Evolutionary conservation across 2,888 invertebrate species (phyloP).

Genomic region (Isoperla grammatica): DNA sequence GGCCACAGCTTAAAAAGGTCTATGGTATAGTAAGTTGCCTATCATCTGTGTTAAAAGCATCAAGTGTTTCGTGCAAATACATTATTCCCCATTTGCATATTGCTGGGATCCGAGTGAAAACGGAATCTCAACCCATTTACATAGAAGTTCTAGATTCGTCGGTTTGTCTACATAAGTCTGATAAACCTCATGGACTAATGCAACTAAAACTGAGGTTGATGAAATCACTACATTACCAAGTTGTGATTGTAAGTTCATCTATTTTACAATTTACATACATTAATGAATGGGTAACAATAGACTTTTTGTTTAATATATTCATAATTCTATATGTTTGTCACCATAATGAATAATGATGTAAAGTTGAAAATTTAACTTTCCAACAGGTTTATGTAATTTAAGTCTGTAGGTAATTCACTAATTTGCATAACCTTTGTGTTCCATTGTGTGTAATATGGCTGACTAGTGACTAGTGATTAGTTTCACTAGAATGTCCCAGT

Average conservation of each 20-base stretch:
- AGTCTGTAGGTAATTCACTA: too few relatives aligned
- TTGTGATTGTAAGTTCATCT: slow-evolving; percentile 40
- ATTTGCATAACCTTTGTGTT: too few relatives aligned
- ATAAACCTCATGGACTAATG: slow-evolving; percentile 43
- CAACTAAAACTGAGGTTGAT: slow-evolving; percentile 45
- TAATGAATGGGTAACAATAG: too few relatives aligned
- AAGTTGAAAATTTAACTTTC: too few relatives aligned
- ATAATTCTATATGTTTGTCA: too few relatives aligned
- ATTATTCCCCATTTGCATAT: slow-evolving; percentile 21
- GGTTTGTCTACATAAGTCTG: slow-evolving; percentile 41
- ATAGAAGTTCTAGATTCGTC: slow-evolving; percentile 45
- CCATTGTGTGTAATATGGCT: too few relatives aligned
- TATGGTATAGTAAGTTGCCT: slow-evolving; percentile 36
- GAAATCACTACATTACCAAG: slow-evolving; percentile 39
- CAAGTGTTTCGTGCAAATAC: slow-evolving; percentile 3
- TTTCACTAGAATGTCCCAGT: too few relatives aligned
- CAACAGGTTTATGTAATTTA: too few relatives aligned
- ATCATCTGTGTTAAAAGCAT: slow-evolving; percentile 26
- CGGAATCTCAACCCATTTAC: slow-evolving; percentile 34
- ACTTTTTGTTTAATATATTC: too few relatives aligned
- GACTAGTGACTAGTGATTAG: too few relatives aligned
- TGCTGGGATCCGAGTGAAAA: slow-evolving; percentile 8
- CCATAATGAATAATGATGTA: too few relatives aligned
- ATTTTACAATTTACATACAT: slow-evolving; percentile 13
- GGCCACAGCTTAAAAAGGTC: slow-evolving; percentile 39